Evolutionary conservation across 2,888 invertebrate species (phyloP).

Genomic region (Rapana venosa): DNA sequence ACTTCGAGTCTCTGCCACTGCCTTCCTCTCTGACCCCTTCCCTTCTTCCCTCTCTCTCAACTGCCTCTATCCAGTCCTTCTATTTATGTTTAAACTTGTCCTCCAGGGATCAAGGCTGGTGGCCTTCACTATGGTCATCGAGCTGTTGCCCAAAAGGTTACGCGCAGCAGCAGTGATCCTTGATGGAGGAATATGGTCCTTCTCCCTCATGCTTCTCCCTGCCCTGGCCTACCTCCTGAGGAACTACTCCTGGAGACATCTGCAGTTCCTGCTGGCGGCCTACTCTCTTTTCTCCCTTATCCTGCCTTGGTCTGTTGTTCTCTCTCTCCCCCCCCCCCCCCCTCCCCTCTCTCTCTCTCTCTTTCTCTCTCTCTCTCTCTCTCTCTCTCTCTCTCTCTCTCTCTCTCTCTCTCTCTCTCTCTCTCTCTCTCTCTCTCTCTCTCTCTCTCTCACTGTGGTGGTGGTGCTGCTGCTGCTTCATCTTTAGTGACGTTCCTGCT

Average conservation of each 20-base stretch:
- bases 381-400: not conserved
- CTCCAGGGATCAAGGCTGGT: conserved; percentile 59
- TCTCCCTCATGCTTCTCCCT: conserved; percentile 53
- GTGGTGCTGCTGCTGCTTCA: no score
- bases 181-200: conserved; percentile 56
- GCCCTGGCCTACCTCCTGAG: conserved; percentile 58
- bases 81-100: no score
- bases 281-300: conserved; percentile 39
- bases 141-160: conserved; percentile 55
- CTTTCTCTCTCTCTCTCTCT: not conserved
- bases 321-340: no score
- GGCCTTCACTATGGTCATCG: conserved; percentile 58
- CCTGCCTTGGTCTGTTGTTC: conserved; percentile 36
- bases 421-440: not conserved
- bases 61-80: no score
- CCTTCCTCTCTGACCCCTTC: no score
- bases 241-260: conserved; percentile 59
- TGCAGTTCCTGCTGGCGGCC: conserved; percentile 52
- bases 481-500: no score
- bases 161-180: conserved; percentile 54
- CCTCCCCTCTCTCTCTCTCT: not conserved
- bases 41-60: no score
- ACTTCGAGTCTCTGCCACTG: no score
- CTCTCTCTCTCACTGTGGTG: no score
- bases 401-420: not conserved